Base-by-base conservation (phyloP, 2,888 invertebrate species). In the Drosophila nr. perissopoda region DNA sequence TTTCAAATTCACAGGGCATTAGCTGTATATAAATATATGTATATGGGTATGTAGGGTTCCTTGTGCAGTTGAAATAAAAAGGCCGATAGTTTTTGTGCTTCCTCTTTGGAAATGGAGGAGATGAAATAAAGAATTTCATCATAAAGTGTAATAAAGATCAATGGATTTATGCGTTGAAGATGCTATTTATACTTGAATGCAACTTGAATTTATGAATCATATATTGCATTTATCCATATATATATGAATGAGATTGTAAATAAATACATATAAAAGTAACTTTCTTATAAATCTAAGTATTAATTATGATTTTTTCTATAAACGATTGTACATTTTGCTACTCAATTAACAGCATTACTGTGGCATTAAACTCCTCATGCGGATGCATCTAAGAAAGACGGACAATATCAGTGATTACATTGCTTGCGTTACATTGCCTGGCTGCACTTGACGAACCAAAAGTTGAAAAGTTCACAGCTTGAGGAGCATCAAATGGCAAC, bases 381-480 rank as follows among this genome's bases (percentile, higher is more conserved):
- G 46, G 18, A 49, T 56, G 49, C 54, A 60, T 21, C 10, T 60
- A 31, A 61, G 51, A 33, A 52, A 61, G 33, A 38, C 16, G 4
- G 46, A 16, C 1, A 7, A 36, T 29, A 42, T 48, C 73, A 49
- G 75, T 48, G 80, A 69, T 76, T 79, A 40, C 70, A 61, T 52
- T 52, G 36, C 21, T 36, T 21, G 31, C 25, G 64, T 78, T 74
- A 42, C 33, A 36, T 10, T 46, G 21, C 8, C 4, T 46, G 33
- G 34, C 33, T 57, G 60, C 59, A 79, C 49, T 79, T 63, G 46
- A 65, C 34, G 46, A 56, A 64, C 40, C 66, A 65, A 78, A 79
- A 88, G 86, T 88, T 88, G 82, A 87, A 89, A 87, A 87, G 89
- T 87, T 87, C 89, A 87, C 66, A 73, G 57, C 74, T 79, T 64